Conservation (phyloP, 2,113 vertebrate genomes). For the Macroglossus sobrinus region DNA sequence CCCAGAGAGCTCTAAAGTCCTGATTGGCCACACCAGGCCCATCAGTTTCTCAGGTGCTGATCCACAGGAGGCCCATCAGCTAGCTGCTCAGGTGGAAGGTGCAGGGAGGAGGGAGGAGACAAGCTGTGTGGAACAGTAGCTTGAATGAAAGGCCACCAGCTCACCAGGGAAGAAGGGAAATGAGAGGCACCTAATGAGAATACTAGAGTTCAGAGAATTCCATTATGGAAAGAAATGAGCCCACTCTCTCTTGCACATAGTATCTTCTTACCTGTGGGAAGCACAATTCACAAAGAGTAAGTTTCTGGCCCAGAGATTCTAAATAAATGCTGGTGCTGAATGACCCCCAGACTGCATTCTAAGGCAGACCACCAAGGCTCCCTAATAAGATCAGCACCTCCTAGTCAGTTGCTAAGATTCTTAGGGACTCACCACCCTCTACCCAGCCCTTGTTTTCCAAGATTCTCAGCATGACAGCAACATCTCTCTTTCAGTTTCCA, state of each 20-base stretch:
- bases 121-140: conserved; percentile 3
- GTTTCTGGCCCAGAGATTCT: not conserved
- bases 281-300: not conserved
- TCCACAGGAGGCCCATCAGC: conserved; percentile 34
- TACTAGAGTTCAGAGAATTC: conserved; percentile 30
- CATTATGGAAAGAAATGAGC: conserved; percentile 20
- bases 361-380: not conserved
- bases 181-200: conserved; percentile 37
- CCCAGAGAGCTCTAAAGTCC: conserved; percentile 48
- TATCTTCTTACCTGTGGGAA: not conserved
- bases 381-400: not conserved
- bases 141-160: conserved; percentile 44
- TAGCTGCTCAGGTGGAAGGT: conserved; percentile 54
- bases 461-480: not conserved
- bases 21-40: conserved; percentile 18
- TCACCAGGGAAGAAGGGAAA: conserved; percentile 27
- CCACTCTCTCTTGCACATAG: rapidly evolving
- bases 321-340: not conserved
- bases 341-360: not conserved
- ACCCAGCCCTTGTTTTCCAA: not conserved
- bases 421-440: not conserved
- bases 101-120: not conserved
- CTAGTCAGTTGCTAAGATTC: not conserved
- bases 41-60: conserved; percentile 61
- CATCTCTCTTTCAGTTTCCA: not conserved